A percentile compares a stretch with the other conserved stretches of the same genome.
phyloP scores from a whole-genome alignment of 2,113 vertebrate genomes.

The Halichoeres trimaculatus region DNA sequence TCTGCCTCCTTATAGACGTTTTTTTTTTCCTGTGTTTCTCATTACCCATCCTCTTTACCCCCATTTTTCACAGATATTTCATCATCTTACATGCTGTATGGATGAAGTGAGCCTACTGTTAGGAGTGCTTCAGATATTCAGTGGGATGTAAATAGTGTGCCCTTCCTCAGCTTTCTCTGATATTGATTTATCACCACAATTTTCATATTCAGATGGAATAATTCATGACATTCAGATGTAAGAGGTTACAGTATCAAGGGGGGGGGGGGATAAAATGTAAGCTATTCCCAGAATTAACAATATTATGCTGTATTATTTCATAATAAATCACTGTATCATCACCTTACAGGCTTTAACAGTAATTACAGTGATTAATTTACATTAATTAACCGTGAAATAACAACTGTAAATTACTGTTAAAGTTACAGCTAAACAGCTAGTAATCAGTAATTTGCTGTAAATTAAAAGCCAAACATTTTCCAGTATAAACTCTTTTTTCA shows the following conservation, averaged over 20 bases:
- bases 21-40: slow-evolving; percentile 55
- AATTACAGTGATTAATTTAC: no score
- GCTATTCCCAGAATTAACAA: slow-evolving; percentile 3
- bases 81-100: slow-evolving; percentile 14
- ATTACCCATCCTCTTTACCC: slow-evolving; percentile 63
- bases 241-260: slow-evolving; percentile 2
- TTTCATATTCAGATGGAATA: slow-evolving; percentile 20
- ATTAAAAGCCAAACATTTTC: no score
- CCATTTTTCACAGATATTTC: slow-evolving; percentile 62
- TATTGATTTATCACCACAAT: slow-evolving; percentile 25
- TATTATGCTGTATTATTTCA: no score
- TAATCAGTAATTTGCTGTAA: no score
- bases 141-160: neutral
- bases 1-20: slow-evolving; percentile 54
- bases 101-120: slow-evolving; percentile 38
- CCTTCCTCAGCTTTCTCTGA: slow-evolving; percentile 17
- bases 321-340: no score
- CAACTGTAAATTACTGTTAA: no score
- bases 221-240: slow-evolving; percentile 27
- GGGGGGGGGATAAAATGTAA: no score
- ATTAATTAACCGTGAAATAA: no score
- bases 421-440: no score
- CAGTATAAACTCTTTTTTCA: no score
- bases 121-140: slow-evolving; percentile 16
- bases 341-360: no score